Conservation (phyloP, 2,888 invertebrate genomes). For the Enoplolaimus lenunculus region DNA sequence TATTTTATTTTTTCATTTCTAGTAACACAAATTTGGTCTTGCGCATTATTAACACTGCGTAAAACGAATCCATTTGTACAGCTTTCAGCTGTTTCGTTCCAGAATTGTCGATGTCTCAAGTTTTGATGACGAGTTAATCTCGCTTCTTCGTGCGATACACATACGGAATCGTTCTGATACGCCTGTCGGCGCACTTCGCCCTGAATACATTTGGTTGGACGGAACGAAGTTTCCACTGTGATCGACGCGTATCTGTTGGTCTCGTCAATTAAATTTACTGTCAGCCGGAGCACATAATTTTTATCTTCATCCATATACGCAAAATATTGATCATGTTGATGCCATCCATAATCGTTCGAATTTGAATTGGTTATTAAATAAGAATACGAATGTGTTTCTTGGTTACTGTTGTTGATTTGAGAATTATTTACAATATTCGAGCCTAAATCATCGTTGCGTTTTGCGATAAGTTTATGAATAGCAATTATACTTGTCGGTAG, state of each 20-base stretch:
- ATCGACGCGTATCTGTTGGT: not conserved
- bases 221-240: not conserved
- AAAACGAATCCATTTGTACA: not conserved
- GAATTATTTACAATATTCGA: too few relatives aligned
- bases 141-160: not conserved
- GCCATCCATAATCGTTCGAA: not conserved
- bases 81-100: not conserved
- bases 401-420: not conserved
- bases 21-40: not conserved
- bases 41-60: not conserved
- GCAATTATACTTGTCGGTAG: not conserved
- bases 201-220: not conserved
- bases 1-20: not conserved
- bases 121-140: not conserved
- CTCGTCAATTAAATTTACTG: not conserved
- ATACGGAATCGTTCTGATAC: not conserved
- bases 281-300: not conserved
- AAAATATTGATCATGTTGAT: not conserved
- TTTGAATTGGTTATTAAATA: constrained; percentile 1
- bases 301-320: not conserved
- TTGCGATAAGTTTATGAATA: not conserved
- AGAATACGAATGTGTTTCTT: not conserved
- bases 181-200: not conserved
- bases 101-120: not conserved
- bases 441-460: too few relatives aligned